Percentiles rank a stretch among this genome's conserved stretches.
These are phyloP conservation scores for Corythaixoides concolor DNA, from an alignment of 2,113 vertebrate species.

Conservation along the genomic window DNA sequence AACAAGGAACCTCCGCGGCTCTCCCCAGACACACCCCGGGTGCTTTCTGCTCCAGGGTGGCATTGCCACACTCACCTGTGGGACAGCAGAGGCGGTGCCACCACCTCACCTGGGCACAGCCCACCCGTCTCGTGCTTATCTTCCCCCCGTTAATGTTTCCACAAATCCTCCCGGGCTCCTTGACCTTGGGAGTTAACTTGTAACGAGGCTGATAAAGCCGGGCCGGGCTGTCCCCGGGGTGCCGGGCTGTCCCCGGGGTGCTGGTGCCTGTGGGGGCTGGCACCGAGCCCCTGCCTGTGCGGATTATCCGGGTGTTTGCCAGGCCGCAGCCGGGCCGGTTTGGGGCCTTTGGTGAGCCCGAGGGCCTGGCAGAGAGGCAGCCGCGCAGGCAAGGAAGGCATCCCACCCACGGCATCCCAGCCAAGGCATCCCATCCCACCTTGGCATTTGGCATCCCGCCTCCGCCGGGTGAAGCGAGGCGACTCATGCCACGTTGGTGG, in stretches of 20 bases:
- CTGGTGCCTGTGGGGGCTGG: not conserved
- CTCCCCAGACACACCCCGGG: not conserved
- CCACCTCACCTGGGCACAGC: not conserved
- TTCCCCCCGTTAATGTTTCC: not conserved
- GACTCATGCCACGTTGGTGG: rapidly evolving
- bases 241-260: too few relatives aligned
- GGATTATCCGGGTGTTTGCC: rapidly evolving
- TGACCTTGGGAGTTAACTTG: not conserved
- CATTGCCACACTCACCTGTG: not conserved
- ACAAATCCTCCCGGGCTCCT: not conserved
- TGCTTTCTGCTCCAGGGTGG: not conserved
- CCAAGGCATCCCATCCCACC: too few relatives aligned
- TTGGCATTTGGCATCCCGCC: too few relatives aligned
- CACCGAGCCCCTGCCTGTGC: not conserved
- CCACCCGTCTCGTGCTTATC: not conserved
- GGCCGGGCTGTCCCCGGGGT: not conserved
- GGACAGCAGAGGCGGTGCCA: not conserved
- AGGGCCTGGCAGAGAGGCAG: not conserved
- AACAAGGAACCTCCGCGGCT: not conserved
- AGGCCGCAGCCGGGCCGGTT: not conserved
- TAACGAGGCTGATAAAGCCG: rapidly evolving
- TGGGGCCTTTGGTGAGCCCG: rapidly evolving
- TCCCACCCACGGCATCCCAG: too few relatives aligned
- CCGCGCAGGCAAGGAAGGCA: rapidly evolving
- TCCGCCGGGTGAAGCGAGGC: too few relatives aligned